Evolutionary conservation across 2,797 vertebrate species (phyloP).

Genomic region (Pipistrellus kuhlii): DNA sequence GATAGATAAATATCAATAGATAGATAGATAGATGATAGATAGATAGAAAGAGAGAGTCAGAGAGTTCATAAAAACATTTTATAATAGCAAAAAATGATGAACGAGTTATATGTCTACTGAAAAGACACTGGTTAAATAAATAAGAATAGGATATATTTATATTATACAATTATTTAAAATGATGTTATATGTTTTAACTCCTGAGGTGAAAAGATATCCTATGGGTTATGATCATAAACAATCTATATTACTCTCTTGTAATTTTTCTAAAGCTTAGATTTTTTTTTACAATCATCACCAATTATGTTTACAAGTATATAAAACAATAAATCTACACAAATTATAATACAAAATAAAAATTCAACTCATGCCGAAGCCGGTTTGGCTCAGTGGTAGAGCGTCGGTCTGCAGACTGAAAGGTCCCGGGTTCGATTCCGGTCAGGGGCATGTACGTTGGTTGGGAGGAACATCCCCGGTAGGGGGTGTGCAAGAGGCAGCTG

Average conservation of each 20-base stretch:
- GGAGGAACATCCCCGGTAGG: too few species aligned
- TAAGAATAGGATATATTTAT: neutral
- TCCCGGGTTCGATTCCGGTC: too few species aligned
- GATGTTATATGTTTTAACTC: neutral
- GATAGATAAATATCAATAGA: neutral
- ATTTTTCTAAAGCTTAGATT: neutral
- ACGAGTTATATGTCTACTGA: neutral
- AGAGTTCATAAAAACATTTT: neutral
- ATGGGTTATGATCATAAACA: neutral
- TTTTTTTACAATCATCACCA: neutral
- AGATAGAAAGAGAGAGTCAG: neutral
- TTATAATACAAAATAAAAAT: neutral
- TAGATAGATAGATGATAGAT: neutral
- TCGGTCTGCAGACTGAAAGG: too few species aligned
- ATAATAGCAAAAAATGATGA: neutral
- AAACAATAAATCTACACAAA: neutral
- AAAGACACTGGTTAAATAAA: slow-evolving; percentile 9
- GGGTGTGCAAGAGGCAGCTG: too few species aligned
- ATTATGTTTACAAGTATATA: neutral
- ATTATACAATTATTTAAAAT: neutral
- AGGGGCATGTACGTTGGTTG: too few species aligned
- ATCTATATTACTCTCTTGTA: neutral
- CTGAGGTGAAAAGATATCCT: neutral
- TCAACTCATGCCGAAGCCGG: too few species aligned
- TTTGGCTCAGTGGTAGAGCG: too few species aligned